Conservation (phyloP, 53 echinoderm and acorn worm species). For the Pentamera pediparva region DNA sequence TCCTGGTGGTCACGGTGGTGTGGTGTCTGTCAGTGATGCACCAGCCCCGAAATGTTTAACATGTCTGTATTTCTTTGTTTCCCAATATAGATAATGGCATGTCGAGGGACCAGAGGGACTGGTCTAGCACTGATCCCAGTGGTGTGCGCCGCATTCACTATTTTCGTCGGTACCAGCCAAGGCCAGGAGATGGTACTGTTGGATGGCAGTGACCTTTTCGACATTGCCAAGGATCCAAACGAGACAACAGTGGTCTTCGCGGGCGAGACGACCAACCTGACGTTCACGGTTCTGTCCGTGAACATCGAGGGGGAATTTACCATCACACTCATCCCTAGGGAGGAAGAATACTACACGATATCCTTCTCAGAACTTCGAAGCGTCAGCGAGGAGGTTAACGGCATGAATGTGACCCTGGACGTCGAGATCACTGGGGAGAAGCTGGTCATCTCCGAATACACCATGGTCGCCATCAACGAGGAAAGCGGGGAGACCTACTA, state of each 20-base stretch:
- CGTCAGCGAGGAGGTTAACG: neutral
- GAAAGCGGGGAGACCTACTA: neutral
- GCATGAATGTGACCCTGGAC: conserved; percentile 6
- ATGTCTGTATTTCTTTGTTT: too few species aligned
- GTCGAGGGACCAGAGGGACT: too few species aligned
- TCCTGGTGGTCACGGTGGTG: too few species aligned
- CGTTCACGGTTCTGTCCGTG: neutral
- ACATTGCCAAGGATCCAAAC: neutral
- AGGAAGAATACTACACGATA: neutral
- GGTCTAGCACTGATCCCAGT: too few species aligned
- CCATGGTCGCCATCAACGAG: conserved; percentile 16
- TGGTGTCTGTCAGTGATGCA: too few species aligned
- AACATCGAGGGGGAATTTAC: neutral
- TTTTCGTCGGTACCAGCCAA: too few species aligned
- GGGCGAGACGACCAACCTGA: neutral
- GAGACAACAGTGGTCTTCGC: neutral
- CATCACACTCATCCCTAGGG: neutral
- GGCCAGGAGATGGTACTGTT: too few species aligned
- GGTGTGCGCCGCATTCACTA: too few species aligned
- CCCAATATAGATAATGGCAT: too few species aligned
- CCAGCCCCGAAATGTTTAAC: too few species aligned
- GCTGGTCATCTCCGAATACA: conserved; percentile 34
- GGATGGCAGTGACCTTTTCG: neutral
- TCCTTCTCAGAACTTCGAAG: neutral
- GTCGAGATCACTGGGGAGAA: neutral